These are phyloP conservation scores for Scytalopus superciliaris DNA, from an alignment of 2,113 vertebrate genomes.

Conservation along the genomic window DNA sequence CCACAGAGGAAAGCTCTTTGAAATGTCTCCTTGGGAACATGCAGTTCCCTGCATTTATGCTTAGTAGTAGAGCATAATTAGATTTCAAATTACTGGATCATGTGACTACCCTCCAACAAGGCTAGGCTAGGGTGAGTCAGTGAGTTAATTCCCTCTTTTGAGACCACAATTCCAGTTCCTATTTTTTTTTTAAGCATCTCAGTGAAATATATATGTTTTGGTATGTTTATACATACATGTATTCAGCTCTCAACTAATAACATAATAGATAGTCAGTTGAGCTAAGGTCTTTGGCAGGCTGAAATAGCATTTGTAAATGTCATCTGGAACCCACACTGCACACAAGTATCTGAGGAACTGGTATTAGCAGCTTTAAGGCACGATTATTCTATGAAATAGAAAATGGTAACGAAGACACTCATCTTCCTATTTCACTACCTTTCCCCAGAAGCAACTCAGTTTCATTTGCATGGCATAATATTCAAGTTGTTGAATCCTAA, in stretches of 20 bases:
- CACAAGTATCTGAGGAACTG: neutral
- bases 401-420: conserved; percentile 27
- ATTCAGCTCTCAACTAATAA: neutral
- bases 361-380: conserved; percentile 14
- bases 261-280: neutral
- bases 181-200: neutral
- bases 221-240: neutral
- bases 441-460: conserved; percentile 21
- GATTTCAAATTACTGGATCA: conserved; percentile 64
- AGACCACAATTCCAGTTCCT: neutral
- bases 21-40: conserved; percentile 58
- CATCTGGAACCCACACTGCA: neutral
- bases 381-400: conserved; percentile 19
- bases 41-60: conserved; percentile 59
- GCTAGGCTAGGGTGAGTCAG: conserved; percentile 49
- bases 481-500: neutral
- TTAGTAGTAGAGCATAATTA: conserved; percentile 59
- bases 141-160: neutral
- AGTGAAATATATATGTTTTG: neutral
- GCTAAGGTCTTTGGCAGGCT: neutral
- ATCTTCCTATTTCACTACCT: conserved; percentile 28
- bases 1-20: conserved; percentile 52
- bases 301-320: neutral
- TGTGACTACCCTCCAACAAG: conserved; percentile 40
- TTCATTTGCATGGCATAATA: conserved; percentile 13